Evolutionary conservation across 2,113 vertebrate genomes (phyloP), one percentile per base, ranked within the genome.

Genomic region (Platysteira castanea): DNA sequence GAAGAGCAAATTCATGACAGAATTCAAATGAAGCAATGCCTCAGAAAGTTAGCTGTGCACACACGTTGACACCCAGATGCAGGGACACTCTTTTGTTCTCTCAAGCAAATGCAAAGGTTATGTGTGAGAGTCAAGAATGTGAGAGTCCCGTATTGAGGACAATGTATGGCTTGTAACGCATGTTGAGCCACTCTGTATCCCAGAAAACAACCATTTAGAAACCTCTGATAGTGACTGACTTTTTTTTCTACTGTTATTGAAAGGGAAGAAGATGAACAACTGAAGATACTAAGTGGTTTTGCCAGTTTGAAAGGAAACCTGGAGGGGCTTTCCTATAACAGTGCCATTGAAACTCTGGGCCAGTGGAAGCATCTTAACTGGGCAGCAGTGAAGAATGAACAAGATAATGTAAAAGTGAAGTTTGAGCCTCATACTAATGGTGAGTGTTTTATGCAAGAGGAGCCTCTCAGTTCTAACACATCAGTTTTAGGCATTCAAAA

Each of bases 301-400:
- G 79, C 97, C n/a, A 97, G 95, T 37, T 90, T 97, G 95, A 97
- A 97, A 54, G 97, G 98, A 41, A 96, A 94, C 20, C 95, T 97
- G 65, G 98, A 99, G 33, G 86, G 89, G 6, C 95, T 98, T 37
- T 67, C 97, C 13, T 97, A 97, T 54, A 97, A 97, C 47, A 96
- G 98, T 93, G 89, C 97, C 73, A 97, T 96, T 17, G 98, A 98
- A 49, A 96, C 93, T 1, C 84, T 93, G 2, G 97, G 91, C n/a
- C 98, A 98, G 27, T 89, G 90, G 63, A 98, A 98, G 81, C 98
- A 98, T 60, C 97, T 98, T n/a, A 97, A 97, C 74, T 99, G 99
- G 98, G 96, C 95, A 46, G 92, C 97, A 10, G 98, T 98, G 39
- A 98, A 97, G 94, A 98, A 97, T 15, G 97, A 98, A 46, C 96